Percentiles rank a stretch among this genome's conserved stretches.
Evolutionary conservation across 2,113 vertebrate species (phyloP).

Genomic region (Psittacula cyanocephala): DNA sequence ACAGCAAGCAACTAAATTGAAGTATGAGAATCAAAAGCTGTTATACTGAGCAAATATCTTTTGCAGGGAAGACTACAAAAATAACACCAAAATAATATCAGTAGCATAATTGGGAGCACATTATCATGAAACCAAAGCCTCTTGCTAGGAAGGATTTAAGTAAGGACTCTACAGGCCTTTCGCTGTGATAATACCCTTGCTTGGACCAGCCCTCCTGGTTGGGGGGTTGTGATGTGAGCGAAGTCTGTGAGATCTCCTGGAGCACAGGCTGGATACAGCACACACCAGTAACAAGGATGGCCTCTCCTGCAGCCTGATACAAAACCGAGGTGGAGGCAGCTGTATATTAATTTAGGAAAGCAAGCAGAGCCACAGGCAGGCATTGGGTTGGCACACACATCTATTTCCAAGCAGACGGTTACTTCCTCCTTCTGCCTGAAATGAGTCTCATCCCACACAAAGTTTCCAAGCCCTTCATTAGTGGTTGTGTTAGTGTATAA

Average conservation of each 20-base stretch:
- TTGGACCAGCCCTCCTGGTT: neutral
- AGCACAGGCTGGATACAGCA: neutral
- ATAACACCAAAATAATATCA: neutral
- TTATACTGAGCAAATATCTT: neutral
- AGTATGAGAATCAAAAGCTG: neutral
- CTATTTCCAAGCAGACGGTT: conserved; percentile 71
- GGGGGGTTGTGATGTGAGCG: rapidly evolving
- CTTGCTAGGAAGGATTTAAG: neutral
- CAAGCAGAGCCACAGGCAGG: neutral
- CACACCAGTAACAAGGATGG: neutral
- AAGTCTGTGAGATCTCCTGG: rapidly evolving
- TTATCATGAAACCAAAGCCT: neutral
- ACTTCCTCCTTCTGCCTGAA: conserved; percentile 72
- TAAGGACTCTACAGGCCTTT: neutral
- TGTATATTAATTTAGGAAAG: neutral
- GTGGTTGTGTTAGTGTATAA: conserved; percentile 82
- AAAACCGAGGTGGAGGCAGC: neutral
- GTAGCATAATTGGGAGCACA: neutral
- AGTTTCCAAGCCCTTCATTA: conserved; percentile 80
- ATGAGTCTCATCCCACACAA: conserved; percentile 70
- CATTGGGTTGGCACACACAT: neutral
- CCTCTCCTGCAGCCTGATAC: neutral
- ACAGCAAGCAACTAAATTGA: neutral
- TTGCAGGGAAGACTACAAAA: neutral
- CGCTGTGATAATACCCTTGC: rapidly evolving